Evolutionary conservation across 2,797 vertebrate genomes (phyloP).

Genomic region (Pantherophis alleghaniensis): DNA sequence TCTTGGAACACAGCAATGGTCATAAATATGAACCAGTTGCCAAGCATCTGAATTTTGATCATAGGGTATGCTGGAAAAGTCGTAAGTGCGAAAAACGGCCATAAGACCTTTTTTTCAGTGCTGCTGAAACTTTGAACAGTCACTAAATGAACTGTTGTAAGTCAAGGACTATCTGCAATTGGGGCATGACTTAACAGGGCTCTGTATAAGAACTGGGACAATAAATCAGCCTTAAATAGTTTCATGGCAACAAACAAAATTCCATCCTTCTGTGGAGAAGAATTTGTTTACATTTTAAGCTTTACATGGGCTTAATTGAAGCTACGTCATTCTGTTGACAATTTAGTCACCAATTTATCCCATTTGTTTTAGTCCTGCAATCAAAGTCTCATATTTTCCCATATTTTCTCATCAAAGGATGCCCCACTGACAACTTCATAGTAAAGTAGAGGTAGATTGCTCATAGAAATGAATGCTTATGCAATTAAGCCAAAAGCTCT

Average conservation of each 20-base stretch:
- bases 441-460: not conserved
- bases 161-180: not conserved
- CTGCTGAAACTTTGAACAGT: not conserved
- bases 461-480: conserved; percentile 17
- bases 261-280: not conserved
- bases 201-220: not conserved
- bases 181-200: not conserved
- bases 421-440: not conserved
- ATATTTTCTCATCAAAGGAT: not conserved
- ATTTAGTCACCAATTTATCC: no score
- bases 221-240: not conserved
- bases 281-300: not conserved
- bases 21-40: not conserved
- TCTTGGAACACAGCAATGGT: not conserved
- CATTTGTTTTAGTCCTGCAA: not conserved
- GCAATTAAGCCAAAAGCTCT: not conserved
- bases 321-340: not conserved
- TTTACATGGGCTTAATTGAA: not conserved
- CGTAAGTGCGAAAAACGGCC: not conserved
- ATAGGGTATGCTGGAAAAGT: not conserved
- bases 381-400: not conserved
- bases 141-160: not conserved
- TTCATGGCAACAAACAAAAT: not conserved
- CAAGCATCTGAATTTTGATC: not conserved
- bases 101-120: not conserved